Conservation (phyloP, 53 echinoderm and acorn worm genomes). For the Luidia sarsii region DNA sequence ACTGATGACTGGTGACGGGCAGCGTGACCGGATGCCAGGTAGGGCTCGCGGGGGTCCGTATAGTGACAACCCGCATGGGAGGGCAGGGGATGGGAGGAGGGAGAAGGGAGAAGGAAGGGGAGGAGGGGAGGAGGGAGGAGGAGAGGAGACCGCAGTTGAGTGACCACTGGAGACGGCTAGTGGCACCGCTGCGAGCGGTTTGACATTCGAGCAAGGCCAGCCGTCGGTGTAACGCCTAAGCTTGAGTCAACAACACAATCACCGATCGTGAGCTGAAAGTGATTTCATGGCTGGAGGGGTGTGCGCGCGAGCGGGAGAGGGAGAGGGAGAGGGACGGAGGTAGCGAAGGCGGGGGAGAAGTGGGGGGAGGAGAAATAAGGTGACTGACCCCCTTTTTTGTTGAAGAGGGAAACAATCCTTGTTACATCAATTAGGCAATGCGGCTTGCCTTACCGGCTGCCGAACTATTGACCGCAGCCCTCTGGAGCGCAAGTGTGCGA, state of each 20-base stretch:
- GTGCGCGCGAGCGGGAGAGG: no score
- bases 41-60: constrained; percentile 12
- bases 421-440: no score
- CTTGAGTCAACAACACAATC: constrained; percentile 48
- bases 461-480: no score
- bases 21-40: constrained; percentile 4
- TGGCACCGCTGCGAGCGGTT: not conserved
- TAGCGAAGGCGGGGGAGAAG: no score
- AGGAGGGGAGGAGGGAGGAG: no score
- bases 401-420: no score
- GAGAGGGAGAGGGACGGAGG: no score
- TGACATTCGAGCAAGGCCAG: constrained; percentile 15
- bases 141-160: constrained; percentile 35
- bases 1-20: no score
- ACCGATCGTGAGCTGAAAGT: constrained; percentile 18
- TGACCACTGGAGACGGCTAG: constrained; percentile 35
- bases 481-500: no score
- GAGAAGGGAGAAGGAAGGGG: not conserved
- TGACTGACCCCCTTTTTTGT: constrained; percentile 44
- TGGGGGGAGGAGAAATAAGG: constrained; percentile 6
- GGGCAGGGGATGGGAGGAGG: no score
- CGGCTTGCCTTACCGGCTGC: no score
- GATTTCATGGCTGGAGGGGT: constrained; percentile 44
- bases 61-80: constrained; percentile 28
- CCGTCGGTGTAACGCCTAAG: not conserved